Evolutionary conservation across 2,888 invertebrate species (phyloP), one percentile per base, ranked within the genome.

Genomic region (Cephus nigrinus): DNA sequence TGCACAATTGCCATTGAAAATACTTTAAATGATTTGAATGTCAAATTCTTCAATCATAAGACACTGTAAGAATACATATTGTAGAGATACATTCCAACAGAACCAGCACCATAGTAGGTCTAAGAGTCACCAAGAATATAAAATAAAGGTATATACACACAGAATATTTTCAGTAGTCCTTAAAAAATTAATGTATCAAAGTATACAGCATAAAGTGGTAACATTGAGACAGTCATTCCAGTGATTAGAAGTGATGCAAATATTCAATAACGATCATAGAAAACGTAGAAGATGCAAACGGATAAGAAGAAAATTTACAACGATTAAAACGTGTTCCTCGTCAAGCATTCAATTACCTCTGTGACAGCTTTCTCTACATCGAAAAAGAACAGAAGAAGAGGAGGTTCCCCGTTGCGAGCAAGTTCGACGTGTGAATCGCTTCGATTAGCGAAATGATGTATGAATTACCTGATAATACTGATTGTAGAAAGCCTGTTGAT

Each of bases 401-500:
- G 23, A 55, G 55, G 55, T 55, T 55, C 55, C 55, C 55, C 23
- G 55, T 55, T 55, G 55, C 55, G 55, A 55, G 55, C 55, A 55
- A 55, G 23, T 23, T 55, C 55, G 55, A 23, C 55, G 55, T 23
- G 55, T 23, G 55, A 55, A 9, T 55, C 55, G 23, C 55, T 55
- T 55, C 23, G 9, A 23, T 23, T 55, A 55, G 55, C 55, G 71
- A 34, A 32, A 31, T 71, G 31, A 30, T 5, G 71, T 31, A 76
- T 76, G 31, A 72, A 78, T 90, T 91, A 91, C 91, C 91, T 91
- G 90, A 84, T 91, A 91, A 86, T 91, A 91, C 85, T 90, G 90
- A 88, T 91, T 91, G 91, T 87, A 91, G 89, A 91, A 90, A 79
- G 88, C 89, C 82, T 90, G 91, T 76, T 91, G 91, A 84, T 92